phyloP scores from a whole-genome alignment of 2,797 vertebrate species.

The Triplophysa bombifrons region DNA sequence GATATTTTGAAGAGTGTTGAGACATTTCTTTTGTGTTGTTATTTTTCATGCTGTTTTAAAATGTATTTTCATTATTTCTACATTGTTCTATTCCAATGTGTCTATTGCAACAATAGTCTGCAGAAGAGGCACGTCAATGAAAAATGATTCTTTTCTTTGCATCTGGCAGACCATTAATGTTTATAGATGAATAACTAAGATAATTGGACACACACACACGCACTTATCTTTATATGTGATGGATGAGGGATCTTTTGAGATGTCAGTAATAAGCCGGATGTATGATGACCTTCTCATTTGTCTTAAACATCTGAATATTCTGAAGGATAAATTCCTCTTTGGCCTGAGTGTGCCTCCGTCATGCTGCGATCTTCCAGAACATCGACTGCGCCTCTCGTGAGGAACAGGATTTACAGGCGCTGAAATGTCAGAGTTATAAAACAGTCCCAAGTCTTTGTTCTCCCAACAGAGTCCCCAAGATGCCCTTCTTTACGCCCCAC shows the following conservation, averaged over 20 bases:
- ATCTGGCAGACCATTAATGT: not conserved
- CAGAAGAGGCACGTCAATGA: not conserved
- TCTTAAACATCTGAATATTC: not conserved
- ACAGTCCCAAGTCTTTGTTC: not conserved
- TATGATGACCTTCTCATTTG: not conserved
- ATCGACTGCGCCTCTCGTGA: not conserved
- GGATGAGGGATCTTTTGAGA: not conserved
- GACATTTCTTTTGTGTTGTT: no score
- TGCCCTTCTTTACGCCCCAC: not conserved
- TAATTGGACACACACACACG: no score
- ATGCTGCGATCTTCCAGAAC: not conserved
- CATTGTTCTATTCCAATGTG: no score
- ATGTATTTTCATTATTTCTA: no score
- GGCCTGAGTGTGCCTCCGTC: constrained; percentile 24
- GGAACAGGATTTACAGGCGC: constrained; percentile 15
- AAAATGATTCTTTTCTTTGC: not conserved
- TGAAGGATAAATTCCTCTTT: not conserved
- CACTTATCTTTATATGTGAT: not conserved
- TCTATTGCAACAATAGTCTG: not conserved
- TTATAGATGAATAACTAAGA: not conserved
- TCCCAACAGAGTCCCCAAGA: not conserved
- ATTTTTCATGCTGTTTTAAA: no score
- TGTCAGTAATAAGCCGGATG: not conserved
- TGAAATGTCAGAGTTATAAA: constrained; percentile 30
- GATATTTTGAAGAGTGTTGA: no score